A percentile compares a stretch with the other conserved stretches of the same genome.
Conservation (phyloP, 2,888 invertebrate species). For the Eretmocerus hayati region DNA sequence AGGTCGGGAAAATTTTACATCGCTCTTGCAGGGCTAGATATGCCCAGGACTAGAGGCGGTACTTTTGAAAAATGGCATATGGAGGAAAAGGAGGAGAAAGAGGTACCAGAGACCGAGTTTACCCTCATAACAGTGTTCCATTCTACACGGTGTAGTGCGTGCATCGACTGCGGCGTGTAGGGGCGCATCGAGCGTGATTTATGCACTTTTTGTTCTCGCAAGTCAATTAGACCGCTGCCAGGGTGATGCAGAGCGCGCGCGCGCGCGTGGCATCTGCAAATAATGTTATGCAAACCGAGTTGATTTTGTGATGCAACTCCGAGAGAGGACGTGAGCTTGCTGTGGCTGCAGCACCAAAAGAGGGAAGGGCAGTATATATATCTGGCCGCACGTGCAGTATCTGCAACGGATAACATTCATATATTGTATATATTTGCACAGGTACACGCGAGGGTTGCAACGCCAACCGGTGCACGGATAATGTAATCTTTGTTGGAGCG, state of each 20-base stretch:
- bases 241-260: not conserved
- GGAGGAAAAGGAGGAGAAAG: no score
- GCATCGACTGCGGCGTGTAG: not conserved
- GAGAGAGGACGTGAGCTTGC: not conserved
- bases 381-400: not conserved
- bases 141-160: no score
- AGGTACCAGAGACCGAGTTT: no score
- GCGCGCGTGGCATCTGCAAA: conserved; percentile 21
- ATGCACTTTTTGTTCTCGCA: conserved; percentile 19
- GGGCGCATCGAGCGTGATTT: conserved; percentile 7
- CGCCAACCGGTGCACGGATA: no score
- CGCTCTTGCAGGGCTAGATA: no score
- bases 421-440: conserved; percentile 23
- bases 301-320: not conserved
- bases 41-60: no score
- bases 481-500: conserved; percentile 22
- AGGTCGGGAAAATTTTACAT: no score
- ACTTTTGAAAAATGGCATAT: no score
- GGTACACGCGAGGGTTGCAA: conserved; percentile 9
- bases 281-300: conserved; percentile 21
- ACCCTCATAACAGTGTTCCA: no score
- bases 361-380: conserved; percentile 3
- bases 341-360: no score
- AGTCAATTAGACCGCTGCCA: conserved; percentile 16
- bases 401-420: not conserved